A percentile compares a stretch with the other conserved stretches of the same genome.
Evolutionary conservation across 2,797 vertebrate species (phyloP).

Genomic region (Coregonus ussuriensis): DNA sequence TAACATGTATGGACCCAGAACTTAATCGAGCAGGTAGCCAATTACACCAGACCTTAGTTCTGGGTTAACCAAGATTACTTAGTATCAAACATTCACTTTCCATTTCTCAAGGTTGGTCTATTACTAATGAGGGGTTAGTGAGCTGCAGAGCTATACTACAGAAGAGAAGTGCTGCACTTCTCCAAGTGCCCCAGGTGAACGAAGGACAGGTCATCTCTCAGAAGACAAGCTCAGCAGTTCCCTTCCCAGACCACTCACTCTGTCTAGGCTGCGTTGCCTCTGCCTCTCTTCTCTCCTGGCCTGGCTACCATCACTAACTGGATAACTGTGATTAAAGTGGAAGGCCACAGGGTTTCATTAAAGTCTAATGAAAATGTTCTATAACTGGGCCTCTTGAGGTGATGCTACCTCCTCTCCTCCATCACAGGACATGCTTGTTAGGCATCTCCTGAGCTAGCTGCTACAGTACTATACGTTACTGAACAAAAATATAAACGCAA

Average conservation of each 20-base stretch:
- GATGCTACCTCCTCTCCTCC: slow-evolving; percentile 6
- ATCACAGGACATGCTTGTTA: slow-evolving; percentile 46
- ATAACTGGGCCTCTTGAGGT: slow-evolving; percentile 16
- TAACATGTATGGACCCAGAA: too few relatives aligned
- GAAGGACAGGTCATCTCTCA: neutral
- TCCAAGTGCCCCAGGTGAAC: neutral
- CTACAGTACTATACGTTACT: too few relatives aligned
- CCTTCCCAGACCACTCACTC: neutral
- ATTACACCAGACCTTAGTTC: too few relatives aligned
- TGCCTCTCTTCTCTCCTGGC: slow-evolving; percentile 10
- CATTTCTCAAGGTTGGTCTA: neutral
- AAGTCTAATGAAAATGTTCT: slow-evolving; percentile 39
- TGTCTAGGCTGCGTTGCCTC: neutral
- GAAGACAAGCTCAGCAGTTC: neutral
- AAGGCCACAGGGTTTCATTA: slow-evolving; percentile 42
- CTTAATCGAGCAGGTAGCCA: too few relatives aligned
- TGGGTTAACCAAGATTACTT: too few relatives aligned
- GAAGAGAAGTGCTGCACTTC: neutral
- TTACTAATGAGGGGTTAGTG: neutral
- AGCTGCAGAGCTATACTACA: neutral
- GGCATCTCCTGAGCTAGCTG: slow-evolving; percentile 22
- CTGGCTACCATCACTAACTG: neutral
- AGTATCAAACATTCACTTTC: neutral
- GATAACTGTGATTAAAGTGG: slow-evolving; percentile 42
- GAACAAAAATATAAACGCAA: neutral